Evolutionary conservation across 2,888 invertebrate species (phyloP), one percentile per base, ranked within the genome.

Genomic region (Lithophane ornitopus): DNA sequence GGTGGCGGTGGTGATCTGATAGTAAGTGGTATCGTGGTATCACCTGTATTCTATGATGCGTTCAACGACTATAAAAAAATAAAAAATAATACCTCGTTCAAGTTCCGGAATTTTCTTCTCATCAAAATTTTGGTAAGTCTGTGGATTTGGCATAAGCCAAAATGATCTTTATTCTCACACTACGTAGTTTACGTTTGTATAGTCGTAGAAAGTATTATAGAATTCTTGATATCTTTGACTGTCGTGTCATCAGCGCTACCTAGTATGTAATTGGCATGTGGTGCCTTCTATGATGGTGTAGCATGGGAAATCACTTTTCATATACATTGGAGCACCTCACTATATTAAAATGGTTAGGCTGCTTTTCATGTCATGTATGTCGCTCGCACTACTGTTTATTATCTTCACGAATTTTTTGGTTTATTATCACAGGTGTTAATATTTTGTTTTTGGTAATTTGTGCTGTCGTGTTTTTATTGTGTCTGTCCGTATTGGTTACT

Each of bases 321-420:
- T 68, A 49, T n/a, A 59, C 73, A 86, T 74, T 58, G 14, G 67
- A 74, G 87, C 82, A 83, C 86, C 74, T 71, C 68, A 86, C 70
- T 71, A 28, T 73, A n/a, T 58, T 78, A 59, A 28, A n/a, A 61
- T 76, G 68, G 58, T 59, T 77, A 54, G 62, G 34, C 54, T 78
- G 77, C 81, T 87, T 88, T 80, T 78, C 81, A 81, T 85, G 87
- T 85, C 85, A 86, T 87, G 85, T 81, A 19, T 80, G 88, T 88
- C 87, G 85, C 83, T 82, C 75, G 77, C 88, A 87, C 81, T 62
- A 70, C 59, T 56, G 22, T 86, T 63, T 76, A 34, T 73, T 61
- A 67, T 49, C 16, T 61, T 69, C 28, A 49, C 6, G 12, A 72
- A n/a, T n/a, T 4, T 34, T 49, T 14, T 52, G 26, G 22, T 49